These are phyloP conservation scores for Pterois miles DNA, from an alignment of 2,797 vertebrate species.

Conservation along the genomic window DNA sequence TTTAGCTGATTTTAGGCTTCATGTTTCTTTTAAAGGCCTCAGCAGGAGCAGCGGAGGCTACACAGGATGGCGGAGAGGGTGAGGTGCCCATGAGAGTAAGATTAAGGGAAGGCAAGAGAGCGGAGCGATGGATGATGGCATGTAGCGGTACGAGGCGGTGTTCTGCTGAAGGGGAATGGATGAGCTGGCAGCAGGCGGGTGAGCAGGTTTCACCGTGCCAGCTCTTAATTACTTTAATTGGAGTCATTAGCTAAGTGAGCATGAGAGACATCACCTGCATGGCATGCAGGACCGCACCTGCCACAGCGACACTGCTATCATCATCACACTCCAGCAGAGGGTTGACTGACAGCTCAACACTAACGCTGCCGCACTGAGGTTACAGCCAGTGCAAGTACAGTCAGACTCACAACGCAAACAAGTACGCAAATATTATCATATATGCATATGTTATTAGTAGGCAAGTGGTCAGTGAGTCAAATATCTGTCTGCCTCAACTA, in stretches of 20 bases:
- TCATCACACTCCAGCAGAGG: conserved; percentile 59
- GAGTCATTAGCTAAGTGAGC: conserved; percentile 83
- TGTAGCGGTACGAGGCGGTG: conserved; percentile 44
- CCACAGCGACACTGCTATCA: conserved; percentile 59
- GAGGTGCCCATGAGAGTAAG: conserved; percentile 37
- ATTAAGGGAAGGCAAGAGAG: conserved; percentile 29
- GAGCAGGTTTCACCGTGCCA: conserved; percentile 74
- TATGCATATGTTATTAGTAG: background rate
- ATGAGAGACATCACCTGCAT: conserved; percentile 82
- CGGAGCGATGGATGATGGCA: conserved; percentile 37
- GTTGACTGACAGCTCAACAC: conserved; percentile 48
- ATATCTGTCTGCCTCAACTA: background rate
- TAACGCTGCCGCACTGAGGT: conserved; percentile 13
- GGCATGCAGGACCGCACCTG: conserved; percentile 77
- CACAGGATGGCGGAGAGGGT: conserved; percentile 10
- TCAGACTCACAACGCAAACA: background rate
- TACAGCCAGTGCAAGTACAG: background rate
- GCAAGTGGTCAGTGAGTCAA: background rate
- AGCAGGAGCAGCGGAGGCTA: conserved; percentile 28
- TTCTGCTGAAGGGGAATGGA: conserved; percentile 52
- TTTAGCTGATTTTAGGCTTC: conserved; percentile 73
- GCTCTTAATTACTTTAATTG: conserved; percentile 87
- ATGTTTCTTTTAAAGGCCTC: conserved; percentile 75
- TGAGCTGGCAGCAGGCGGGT: conserved; percentile 49
- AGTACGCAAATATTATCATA: background rate